Conservation (phyloP, 2,888 invertebrate species). For the Achlya flavicornis region DNA sequence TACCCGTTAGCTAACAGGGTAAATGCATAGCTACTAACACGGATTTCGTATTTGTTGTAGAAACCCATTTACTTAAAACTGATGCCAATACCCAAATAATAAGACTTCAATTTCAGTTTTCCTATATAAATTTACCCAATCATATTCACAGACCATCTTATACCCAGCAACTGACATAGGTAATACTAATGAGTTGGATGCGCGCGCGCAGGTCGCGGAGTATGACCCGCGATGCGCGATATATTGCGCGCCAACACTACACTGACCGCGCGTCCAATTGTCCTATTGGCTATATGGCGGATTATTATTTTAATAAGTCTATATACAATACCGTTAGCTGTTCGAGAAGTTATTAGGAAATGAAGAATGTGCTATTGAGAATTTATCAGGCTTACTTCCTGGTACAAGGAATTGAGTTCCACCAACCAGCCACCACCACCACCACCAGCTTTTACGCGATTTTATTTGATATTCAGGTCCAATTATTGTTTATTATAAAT, state of each 20-base stretch:
- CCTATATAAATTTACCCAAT: background rate
- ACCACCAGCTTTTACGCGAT: background rate
- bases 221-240: constrained; percentile 59
- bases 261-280: constrained; percentile 16
- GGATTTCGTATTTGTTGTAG: too few species aligned
- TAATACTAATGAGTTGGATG: constrained; percentile 67
- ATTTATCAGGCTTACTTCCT: background rate
- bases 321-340: background rate
- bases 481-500: too few species aligned
- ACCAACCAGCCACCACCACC: too few species aligned
- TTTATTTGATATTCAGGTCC: background rate
- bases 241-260: constrained; percentile 51
- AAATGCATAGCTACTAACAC: too few species aligned
- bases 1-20: too few species aligned
- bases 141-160: constrained; percentile 28
- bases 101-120: background rate
- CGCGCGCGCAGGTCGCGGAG: constrained; percentile 55
- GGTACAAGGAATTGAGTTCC: background rate
- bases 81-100: background rate
- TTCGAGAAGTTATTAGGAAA: background rate
- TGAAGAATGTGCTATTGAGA: background rate
- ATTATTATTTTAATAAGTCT: constrained; percentile 10
- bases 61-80: too few species aligned
- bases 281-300: constrained; percentile 26
- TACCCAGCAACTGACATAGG: constrained; percentile 42